Evolutionary conservation across 2,797 vertebrate genomes (phyloP).

Genomic region (Pseudochromis fuscus): DNA sequence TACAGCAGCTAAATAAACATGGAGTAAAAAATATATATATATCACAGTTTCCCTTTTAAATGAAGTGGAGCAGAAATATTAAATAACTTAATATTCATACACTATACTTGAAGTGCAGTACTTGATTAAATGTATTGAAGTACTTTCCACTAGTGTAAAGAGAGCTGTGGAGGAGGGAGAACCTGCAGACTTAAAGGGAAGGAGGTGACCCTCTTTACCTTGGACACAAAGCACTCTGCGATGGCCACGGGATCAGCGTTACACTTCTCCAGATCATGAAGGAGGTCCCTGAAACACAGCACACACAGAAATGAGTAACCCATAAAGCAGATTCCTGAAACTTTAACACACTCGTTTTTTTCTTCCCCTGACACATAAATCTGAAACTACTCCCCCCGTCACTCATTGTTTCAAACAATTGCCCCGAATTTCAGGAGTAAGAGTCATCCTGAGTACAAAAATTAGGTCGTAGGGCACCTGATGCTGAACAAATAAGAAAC

Average conservation of each 20-base stretch:
- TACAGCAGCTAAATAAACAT: neutral
- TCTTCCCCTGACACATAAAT: neutral
- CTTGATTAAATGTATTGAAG: neutral
- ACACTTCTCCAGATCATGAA: slow-evolving; percentile 96
- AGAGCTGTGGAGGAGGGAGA: neutral
- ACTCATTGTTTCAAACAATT: slow-evolving; percentile 52
- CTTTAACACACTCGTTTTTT: neutral
- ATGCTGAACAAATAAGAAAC: slow-evolving; percentile 65
- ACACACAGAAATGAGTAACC: too few relatives aligned
- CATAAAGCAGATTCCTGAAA: slow-evolving; percentile 18
- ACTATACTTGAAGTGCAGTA: too few relatives aligned
- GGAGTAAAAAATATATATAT: neutral
- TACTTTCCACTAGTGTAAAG: neutral
- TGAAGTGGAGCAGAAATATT: neutral
- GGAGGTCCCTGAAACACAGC: slow-evolving; percentile 90
- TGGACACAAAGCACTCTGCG: slow-evolving; percentile 97
- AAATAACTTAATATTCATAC: too few relatives aligned
- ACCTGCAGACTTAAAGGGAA: neutral
- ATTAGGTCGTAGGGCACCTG: slow-evolving; percentile 43
- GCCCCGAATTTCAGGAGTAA: slow-evolving; percentile 32
- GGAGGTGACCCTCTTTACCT: slow-evolving; percentile 85
- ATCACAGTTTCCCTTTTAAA: neutral
- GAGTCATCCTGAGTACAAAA: slow-evolving; percentile 43
- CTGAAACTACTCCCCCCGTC: slow-evolving; percentile 21
- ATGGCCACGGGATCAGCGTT: slow-evolving; percentile 96